Base-by-base conservation (phyloP, 2,797 vertebrate species). In the Neopelma chrysocephalum region DNA sequence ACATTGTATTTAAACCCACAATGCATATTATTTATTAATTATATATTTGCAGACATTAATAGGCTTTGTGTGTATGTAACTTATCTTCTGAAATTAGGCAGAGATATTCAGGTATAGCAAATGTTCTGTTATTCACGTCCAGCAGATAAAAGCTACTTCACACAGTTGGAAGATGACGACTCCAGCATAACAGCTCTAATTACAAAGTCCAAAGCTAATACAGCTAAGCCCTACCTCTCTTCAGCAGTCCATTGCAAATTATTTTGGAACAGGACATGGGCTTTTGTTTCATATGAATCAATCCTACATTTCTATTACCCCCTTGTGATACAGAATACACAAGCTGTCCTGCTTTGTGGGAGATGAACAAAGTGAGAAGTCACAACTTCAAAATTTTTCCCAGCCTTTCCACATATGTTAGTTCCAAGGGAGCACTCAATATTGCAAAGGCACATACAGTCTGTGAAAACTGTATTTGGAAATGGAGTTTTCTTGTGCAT, bases 161-260 rank as follows among this genome's bases (percentile, higher is more conserved):
- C n/a, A 61, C 47, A 62, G 26, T 54, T 87, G 34, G 34, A 94
- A 80, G 45, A 65, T 72, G 47, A 85, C 29, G 47, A 70, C 36
- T 64, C 15, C 3, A 75, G 40, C 3, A 0, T 43, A 79, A 69
- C 66, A 82, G 19, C 23, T 87, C 68, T 68, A 95, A 88, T 88
- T 90, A 93, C 22, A 54, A 26, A 93, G 68, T 57, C 81, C 94
- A 92, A 87, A 38, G 36, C 43, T 82, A 84, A 77, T 77, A 76
- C 14, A 81, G 54, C 38, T 69, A 65, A 95, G 88, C 77, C 25
- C 43, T 73, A 90, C 58, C 77, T 83, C 70, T 85, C 22, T 70
- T 90, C 57, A 88, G 58, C 18, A 85, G 58, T 48, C 65, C 69
- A 60, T 16, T 82, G 42, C 66, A 94, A 91, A 93, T 81, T 56